These are phyloP conservation scores for Diploptera punctata DNA, from an alignment of 2,888 invertebrate species.

Conservation along the genomic window DNA sequence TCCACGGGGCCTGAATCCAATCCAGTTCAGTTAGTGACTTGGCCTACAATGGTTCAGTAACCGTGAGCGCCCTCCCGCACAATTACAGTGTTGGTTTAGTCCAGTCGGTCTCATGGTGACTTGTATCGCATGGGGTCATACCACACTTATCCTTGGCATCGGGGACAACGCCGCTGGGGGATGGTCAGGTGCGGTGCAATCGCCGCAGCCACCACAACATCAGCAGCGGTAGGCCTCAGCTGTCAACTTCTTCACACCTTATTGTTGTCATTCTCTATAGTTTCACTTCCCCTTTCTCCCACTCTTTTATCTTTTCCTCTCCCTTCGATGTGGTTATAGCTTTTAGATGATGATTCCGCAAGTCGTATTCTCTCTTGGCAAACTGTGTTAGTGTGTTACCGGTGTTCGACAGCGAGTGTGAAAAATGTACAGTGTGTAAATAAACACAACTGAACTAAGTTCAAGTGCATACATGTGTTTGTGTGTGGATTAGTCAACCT, in stretches of 20 bases:
- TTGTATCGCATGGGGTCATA: slow-evolving; percentile 46
- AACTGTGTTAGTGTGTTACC: slow-evolving; percentile 35
- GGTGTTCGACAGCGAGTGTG: slow-evolving; percentile 14
- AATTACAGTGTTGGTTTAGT: background rate
- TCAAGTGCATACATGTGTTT: slow-evolving; percentile 1
- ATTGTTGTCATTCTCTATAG: slow-evolving; percentile 21
- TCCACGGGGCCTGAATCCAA: slow-evolving; percentile 23
- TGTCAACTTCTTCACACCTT: background rate
- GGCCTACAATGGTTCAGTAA: slow-evolving; percentile 29
- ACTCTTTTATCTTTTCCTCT: background rate
- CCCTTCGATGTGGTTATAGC: background rate
- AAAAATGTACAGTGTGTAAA: background rate
- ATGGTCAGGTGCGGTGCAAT: slow-evolving; percentile 21
- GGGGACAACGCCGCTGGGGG: slow-evolving; percentile 44
- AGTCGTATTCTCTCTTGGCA: background rate
- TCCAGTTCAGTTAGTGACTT: slow-evolving; percentile 30
- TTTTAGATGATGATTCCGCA: background rate
- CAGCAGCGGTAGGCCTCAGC: slow-evolving; percentile 32
- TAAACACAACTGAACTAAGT: slow-evolving; percentile 1
- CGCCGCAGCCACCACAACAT: background rate
- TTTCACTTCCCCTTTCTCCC: background rate
- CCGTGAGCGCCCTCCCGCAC: background rate
- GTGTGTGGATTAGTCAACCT: background rate
- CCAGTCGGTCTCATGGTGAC: slow-evolving; percentile 13
- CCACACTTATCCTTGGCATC: slow-evolving; percentile 55